Conservation (phyloP, 2,888 invertebrate genomes). For the Leptinotarsa haldemani region DNA sequence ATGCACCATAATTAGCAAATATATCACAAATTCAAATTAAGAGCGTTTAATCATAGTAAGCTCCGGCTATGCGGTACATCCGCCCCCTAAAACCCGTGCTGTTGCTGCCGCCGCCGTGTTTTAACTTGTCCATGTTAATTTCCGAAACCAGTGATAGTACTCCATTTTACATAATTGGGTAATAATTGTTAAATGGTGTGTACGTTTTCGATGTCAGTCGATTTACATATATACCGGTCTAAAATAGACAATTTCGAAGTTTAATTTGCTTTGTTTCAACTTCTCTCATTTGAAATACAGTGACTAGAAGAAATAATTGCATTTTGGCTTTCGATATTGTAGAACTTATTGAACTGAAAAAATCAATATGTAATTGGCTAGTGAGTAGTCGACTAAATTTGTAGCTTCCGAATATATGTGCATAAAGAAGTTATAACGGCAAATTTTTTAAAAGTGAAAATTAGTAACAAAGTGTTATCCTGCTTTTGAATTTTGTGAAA, state of each 20-base stretch:
- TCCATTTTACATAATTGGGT: conserved; percentile 66
- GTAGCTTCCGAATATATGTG: too few species aligned
- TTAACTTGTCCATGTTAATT: conserved; percentile 66
- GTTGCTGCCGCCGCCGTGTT: conserved; percentile 57
- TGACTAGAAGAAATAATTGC: neutral
- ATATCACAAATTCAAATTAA: conserved; percentile 65
- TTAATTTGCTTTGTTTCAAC: conserved; percentile 52
- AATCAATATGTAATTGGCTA: too few species aligned
- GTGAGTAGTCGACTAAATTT: too few species aligned
- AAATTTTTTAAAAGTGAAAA: too few species aligned
- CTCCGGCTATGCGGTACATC: conserved; percentile 49
- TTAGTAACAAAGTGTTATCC: too few species aligned
- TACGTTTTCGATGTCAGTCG: conserved; percentile 63
- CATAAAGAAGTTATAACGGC: too few species aligned
- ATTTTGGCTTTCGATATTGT: too few species aligned
- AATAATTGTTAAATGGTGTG: conserved; percentile 66
- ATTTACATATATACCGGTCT: conserved; percentile 65
- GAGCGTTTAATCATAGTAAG: conserved; percentile 56
- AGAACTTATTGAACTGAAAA: too few species aligned
- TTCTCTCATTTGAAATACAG: neutral
- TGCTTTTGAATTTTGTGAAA: too few species aligned
- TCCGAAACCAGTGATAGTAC: conserved; percentile 64
- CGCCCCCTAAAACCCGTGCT: conserved; percentile 53
- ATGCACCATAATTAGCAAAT: conserved; percentile 63
- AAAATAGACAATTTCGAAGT: conserved; percentile 52